Base-by-base conservation (phyloP, 2,888 invertebrate genomes). In the Campoletis raptor region DNA sequence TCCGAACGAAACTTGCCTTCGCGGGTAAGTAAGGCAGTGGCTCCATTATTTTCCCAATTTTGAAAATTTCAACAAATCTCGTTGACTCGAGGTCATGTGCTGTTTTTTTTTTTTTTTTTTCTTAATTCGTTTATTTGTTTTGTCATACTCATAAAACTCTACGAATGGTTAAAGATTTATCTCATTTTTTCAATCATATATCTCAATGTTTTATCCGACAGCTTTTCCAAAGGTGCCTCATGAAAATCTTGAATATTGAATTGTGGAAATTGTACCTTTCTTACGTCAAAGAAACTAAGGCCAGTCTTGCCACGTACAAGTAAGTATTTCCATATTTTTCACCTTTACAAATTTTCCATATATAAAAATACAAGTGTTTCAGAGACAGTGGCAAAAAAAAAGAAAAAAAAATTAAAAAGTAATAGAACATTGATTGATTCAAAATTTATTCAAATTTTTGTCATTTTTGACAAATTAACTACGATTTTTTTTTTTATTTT, bases 211-310 rank as follows among this genome's bases (percentile, higher is more conserved):
- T 94, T 94, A 93, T 93, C 93, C 91, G 89, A 94, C 95, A 99
- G 98, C 96, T 99, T 90, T 99, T 99, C 95, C 98, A 99, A 96
- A 96, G 99, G 90, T 99, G 99, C 95, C 96, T 99, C 83, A 98
- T 99, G 95, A 99, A 99, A 96, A 99, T 99, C 90, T 96, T 99
- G 85, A 99, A 99, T 95, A 99, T 99, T 89, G 99, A 99, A 94
- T 95, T 99, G 88, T 99, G 99, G 99, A 98, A 99, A 94, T 96
- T 99, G 80, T 99, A 99, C 95, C 96, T 99, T 85, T 97, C 97
- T 90, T 99, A 99, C 95, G 99, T 99, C 52, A 98, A 99, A 95
- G 99, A 99, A 94, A 99, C 99, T 0, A 99, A 99, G 94, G 97
- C 98, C 76, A 97, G 98, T 91, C 95, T 99, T 90, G 97, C 98